phyloP scores from a whole-genome alignment of 2,888 invertebrate genomes.

The Perizoma flavofasciatum region DNA sequence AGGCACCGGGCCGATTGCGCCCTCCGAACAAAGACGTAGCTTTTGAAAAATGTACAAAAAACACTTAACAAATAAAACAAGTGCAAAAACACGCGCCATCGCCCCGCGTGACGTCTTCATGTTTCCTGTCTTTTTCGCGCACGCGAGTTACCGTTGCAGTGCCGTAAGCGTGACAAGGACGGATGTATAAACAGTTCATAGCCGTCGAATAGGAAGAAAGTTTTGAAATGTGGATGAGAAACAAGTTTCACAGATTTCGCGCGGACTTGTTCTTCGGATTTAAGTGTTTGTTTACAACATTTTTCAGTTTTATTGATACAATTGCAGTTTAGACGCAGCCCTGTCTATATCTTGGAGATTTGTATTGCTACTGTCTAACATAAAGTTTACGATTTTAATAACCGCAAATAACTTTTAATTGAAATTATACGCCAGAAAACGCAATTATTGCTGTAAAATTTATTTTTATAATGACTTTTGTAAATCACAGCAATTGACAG shows the following conservation, averaged over 20 bases:
- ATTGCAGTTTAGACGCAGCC: slow-evolving; percentile 12
- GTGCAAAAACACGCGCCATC: slow-evolving; percentile 81
- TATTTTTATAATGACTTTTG: slow-evolving; percentile 23
- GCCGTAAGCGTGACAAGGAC: slow-evolving; percentile 58
- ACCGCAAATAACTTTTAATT: slow-evolving; percentile 28
- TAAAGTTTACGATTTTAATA: slow-evolving; percentile 22
- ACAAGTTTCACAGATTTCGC: slow-evolving; percentile 82
- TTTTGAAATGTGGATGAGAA: slow-evolving; percentile 76
- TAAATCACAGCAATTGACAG: slow-evolving; percentile 33
- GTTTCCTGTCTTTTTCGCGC: slow-evolving; percentile 70
- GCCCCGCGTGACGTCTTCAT: slow-evolving; percentile 82
- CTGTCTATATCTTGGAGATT: slow-evolving; percentile 7
- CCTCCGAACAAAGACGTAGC: slow-evolving; percentile 80
- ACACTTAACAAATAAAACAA: slow-evolving; percentile 74
- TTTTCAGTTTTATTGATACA: slow-evolving; percentile 29
- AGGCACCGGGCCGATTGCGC: slow-evolving; percentile 66
- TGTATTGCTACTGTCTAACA: slow-evolving; percentile 13
- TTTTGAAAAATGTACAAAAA: slow-evolving; percentile 67
- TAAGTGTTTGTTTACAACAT: slow-evolving; percentile 55
- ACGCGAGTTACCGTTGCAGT: slow-evolving; percentile 46
- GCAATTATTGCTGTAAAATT: slow-evolving; percentile 17
- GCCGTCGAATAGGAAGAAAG: slow-evolving; percentile 76
- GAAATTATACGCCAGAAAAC: slow-evolving; percentile 23
- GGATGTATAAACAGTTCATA: slow-evolving; percentile 54
- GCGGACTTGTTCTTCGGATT: slow-evolving; percentile 63